Base-by-base conservation (phyloP, 2,113 vertebrate genomes). In the Seriola aureovittata region DNA sequence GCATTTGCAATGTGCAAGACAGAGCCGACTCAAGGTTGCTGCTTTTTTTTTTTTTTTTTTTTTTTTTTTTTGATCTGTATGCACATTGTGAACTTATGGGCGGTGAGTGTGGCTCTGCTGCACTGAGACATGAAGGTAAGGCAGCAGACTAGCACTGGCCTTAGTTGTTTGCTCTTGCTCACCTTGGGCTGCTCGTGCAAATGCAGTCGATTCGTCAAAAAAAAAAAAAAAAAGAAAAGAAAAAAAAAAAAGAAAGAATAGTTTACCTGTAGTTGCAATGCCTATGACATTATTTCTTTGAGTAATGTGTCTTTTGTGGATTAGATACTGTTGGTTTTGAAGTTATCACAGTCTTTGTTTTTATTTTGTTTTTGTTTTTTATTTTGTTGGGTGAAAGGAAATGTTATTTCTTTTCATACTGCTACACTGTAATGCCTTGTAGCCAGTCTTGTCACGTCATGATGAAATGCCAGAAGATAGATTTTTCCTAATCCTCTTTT, bases 1-100 rank as follows among this genome's bases (percentile, higher is more conserved):
- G 91, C 89, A 87, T 92, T 92, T 82, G 88, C 87, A 50, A 80
- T 32, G 86, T 87, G 90, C 84, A 67, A 78, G 85, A 83, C 85
- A 63, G 81, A 88, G 87, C 73, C 74, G 81, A 38, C 38, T 38
- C 38, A 9, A 90, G 85, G 82, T 81, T 68, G 86, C 87, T 88
- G 90, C 87, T 93, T 90, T 75, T 79, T 52, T 25, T 21, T 92
- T 90, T 75, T 79, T 52, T 25, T 93, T 90, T 75, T 79, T 52
- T 25, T 93, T 90, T 73, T 79, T 52, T 25, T 93, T 90, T 73
- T 79, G 21, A 80, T 55, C 80, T 82, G 82, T 89, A 65, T 79
- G 93, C 90, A 92, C 89, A 85, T 89, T 74, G 83, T 78, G 88
- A 88, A 48, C 52, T 2, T 58, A 76, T 38, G 59, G 75, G 84